phyloP scores from a whole-genome alignment of 2,888 invertebrate genomes.

The Sphaeridia pumilis region DNA sequence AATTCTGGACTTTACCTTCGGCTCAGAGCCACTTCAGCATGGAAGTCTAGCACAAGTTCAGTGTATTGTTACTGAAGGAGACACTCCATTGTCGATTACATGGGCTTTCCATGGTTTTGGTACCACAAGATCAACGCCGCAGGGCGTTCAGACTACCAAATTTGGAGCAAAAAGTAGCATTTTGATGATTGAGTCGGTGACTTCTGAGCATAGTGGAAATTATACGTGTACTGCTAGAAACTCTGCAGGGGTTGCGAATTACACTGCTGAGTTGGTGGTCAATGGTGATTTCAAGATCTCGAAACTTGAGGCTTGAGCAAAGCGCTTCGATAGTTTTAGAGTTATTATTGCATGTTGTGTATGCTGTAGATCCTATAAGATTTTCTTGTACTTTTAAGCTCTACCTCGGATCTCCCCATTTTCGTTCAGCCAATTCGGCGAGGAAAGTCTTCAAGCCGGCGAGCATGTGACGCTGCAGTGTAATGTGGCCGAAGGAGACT shows the following conservation, averaged over 20 bases:
- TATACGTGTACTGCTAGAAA: conserved; percentile 61
- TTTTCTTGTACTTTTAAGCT: background rate
- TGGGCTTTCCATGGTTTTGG: conserved; percentile 63
- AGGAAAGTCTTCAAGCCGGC: conserved; percentile 31
- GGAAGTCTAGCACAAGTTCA: conserved; percentile 60
- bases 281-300: conserved; percentile 26
- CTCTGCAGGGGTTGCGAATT: conserved; percentile 51
- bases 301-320: too few species aligned
- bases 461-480: conserved; percentile 15
- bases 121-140: conserved; percentile 38
- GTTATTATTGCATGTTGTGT: too few species aligned
- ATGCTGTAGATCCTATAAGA: too few species aligned
- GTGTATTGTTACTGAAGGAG: conserved; percentile 61
- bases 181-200: conserved; percentile 44
- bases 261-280: conserved; percentile 31
- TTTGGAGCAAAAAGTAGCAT: conserved; percentile 52
- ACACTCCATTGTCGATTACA: conserved; percentile 60
- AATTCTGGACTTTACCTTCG: conserved; percentile 61
- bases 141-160: conserved; percentile 44
- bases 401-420: conserved; percentile 37
- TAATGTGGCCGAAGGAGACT: conserved; percentile 39
- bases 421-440: conserved; percentile 36
- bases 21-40: conserved; percentile 37
- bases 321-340: too few species aligned
- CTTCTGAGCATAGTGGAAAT: conserved; percentile 38